Conservation (phyloP, 92 coral and sea anemone genomes). For the Siderastrea radians region DNA sequence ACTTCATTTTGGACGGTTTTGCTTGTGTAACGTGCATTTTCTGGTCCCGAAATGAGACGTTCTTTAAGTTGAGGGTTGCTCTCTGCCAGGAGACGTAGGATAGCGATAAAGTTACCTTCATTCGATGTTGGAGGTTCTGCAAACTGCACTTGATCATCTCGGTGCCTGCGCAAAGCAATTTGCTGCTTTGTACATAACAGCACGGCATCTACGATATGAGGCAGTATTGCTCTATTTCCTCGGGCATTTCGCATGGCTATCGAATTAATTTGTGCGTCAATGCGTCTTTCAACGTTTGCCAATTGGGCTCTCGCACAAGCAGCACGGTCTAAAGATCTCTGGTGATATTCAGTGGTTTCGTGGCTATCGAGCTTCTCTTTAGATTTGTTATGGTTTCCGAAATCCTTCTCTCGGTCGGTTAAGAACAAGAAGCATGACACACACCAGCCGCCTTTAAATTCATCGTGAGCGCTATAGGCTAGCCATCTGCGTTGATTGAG, state of each 20-base stretch:
- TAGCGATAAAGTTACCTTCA: slow-evolving; percentile 74
- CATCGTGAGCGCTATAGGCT: slow-evolving; percentile 66
- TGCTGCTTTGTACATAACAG: slow-evolving; percentile 70
- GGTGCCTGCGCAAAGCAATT: slow-evolving; percentile 81
- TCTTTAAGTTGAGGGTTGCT: slow-evolving; percentile 72
- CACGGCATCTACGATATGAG: slow-evolving; percentile 77
- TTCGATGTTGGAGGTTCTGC: slow-evolving; percentile 59
- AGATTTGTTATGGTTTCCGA: slow-evolving; percentile 55
- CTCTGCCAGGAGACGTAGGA: slow-evolving; percentile 76
- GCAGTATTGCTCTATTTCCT: slow-evolving; percentile 67
- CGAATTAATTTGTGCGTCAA: slow-evolving; percentile 52
- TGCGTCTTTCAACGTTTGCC: slow-evolving; percentile 34
- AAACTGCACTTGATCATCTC: slow-evolving; percentile 68
- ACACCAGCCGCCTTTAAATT: slow-evolving; percentile 48
- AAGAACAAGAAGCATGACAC: slow-evolving; percentile 50
- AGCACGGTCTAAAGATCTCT: slow-evolving; percentile 49
- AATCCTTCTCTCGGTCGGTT: slow-evolving; percentile 53
- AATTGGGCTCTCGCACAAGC: slow-evolving; percentile 44
- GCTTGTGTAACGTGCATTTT: slow-evolving; percentile 73
- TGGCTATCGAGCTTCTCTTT: slow-evolving; percentile 60
- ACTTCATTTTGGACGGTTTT: slow-evolving; percentile 74
- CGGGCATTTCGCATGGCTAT: slow-evolving; percentile 43
- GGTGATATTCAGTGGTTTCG: slow-evolving; percentile 49
- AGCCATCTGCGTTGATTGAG: slow-evolving; percentile 72
- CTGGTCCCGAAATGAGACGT: slow-evolving; percentile 70